Evolutionary conservation across 2,888 invertebrate genomes (phyloP), one percentile per base, ranked within the genome.

Genomic region (Dasypolia templi): DNA sequence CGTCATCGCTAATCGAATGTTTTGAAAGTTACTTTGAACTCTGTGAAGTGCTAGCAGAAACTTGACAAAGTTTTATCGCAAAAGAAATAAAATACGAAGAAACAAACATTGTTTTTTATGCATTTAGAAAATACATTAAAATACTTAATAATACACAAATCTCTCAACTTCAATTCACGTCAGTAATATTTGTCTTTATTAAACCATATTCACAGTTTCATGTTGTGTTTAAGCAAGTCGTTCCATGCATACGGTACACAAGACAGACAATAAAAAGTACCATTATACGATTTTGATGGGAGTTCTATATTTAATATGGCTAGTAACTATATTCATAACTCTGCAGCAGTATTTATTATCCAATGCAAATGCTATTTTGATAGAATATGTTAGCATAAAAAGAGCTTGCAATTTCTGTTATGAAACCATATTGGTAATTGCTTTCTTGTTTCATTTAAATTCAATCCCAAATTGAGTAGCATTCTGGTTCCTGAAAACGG

Each of bases 181-280:
- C 75, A 29, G n/a, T 2, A 49, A 79, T 81, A 81, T 32, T 64
- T 29, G 17, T 42, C 42, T 46, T 32, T 51, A 70, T 42, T 35
- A 39, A 65, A 53, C 56, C 61, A 77, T 65, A 78, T 77, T 59
- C 69, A 29, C 51, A 77, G 35, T 51, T 78, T 82, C 64, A 77
- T 82, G 83, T 56, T 58, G 32, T 71, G 71, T 64, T 72, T 55
- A 39, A 44, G 22, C 65, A 63, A 79, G 79, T 78, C 79, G 79
- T 79, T 82, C 19, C 56, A 11, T 35, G 42, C 83, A 79, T 72
- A 59, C 66, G 83, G 53, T 35, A 72, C 62, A 19, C 35, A 58
- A 32, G 46, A 58, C 3, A 67, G 46, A 67, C 53, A 44, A 26
- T 78, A 79, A 79, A 82, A 78, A 79, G 59, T 61, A 70, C 82